These are phyloP conservation scores for Actenoides lindsayi DNA, from an alignment of 2,113 vertebrate genomes.

Conservation along the genomic window DNA sequence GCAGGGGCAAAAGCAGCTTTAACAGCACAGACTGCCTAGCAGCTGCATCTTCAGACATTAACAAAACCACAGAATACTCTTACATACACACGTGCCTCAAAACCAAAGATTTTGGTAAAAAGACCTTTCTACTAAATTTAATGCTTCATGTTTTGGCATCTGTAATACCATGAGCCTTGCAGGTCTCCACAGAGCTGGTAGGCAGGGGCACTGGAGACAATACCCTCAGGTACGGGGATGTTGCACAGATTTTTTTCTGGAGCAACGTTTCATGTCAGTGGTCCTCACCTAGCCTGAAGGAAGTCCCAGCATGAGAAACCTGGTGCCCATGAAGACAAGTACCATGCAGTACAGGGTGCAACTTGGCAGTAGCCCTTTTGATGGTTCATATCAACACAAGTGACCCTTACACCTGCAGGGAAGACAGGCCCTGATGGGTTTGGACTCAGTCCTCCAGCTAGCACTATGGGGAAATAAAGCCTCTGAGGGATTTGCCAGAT, in stretches of 20 bases:
- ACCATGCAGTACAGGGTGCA: not conserved
- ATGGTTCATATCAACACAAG: not conserved
- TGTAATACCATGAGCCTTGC: not conserved
- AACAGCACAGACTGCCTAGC: not conserved
- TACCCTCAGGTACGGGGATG: rapidly evolving
- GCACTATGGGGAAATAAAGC: not conserved
- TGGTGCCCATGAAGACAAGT: not conserved
- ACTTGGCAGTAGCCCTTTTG: not conserved
- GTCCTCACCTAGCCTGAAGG: not conserved
- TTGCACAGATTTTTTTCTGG: not conserved
- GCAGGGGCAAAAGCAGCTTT: not conserved
- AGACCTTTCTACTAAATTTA: not conserved
- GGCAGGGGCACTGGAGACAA: not conserved
- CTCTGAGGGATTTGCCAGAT: not conserved
- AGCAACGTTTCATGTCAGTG: not conserved
- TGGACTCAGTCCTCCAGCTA: not conserved
- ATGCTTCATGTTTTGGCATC: not conserved
- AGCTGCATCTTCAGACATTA: not conserved
- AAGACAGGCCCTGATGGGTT: not conserved
- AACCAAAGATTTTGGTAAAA: not conserved
- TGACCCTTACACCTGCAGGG: not conserved
- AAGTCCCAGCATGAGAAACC: not conserved
- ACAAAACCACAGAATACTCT: not conserved
- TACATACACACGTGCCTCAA: not conserved
- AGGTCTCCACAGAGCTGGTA: not conserved